Base-by-base conservation (phyloP, 2,797 vertebrate species). In the Acanthurus tractus region DNA sequence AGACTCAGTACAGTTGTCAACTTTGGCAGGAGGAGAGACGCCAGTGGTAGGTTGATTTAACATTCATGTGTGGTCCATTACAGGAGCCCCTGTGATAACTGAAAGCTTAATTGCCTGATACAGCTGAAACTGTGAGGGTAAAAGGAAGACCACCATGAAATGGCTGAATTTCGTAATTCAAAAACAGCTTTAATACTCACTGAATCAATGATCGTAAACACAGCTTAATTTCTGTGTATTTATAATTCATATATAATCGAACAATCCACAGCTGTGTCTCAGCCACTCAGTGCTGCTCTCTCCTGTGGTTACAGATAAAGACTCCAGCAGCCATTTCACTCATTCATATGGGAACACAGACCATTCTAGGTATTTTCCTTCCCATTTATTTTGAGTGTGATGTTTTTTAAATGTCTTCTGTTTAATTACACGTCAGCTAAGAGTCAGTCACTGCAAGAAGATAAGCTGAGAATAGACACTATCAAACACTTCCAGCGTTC, bases 361-460 rank as follows among this genome's bases (percentile, higher is more conserved):
- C 53, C 44, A 15, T 36, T 56, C 17, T 9, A 18, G 34, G 36
- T 50, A 38, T 75, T 71, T 56, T 34, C 18, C 17, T 57, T 46
- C 61, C 66, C 22, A 13, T 67, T 81, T 59, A 36, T 61, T 52
- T 61, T 6, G 7, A 50, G 25, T 57, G 61, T 40, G 29, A 3
- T 29, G 46, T 52, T 71, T 70, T 73, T 66, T 2, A 81, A 72
- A 81, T 45, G 53, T 56, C 80, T 73, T 66, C 25, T 49, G 34
- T 75, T 75, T 81, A 78, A 77, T 70, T 79, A 57, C 38, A 49
- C 8, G 17, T 59, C 76, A 68, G 73, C 63, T 38, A 38, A 82
- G 71, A 75, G 52, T 63, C 46, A 36, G 48, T 7, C 65, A 68
- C 61, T 62, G 53, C n/a, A 1, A 54, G 48, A 38, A 53, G 65